Evolutionary conservation across 2,888 invertebrate species (phyloP), one percentile per base, ranked within the genome.

Genomic region (Prenolepis imparis): DNA sequence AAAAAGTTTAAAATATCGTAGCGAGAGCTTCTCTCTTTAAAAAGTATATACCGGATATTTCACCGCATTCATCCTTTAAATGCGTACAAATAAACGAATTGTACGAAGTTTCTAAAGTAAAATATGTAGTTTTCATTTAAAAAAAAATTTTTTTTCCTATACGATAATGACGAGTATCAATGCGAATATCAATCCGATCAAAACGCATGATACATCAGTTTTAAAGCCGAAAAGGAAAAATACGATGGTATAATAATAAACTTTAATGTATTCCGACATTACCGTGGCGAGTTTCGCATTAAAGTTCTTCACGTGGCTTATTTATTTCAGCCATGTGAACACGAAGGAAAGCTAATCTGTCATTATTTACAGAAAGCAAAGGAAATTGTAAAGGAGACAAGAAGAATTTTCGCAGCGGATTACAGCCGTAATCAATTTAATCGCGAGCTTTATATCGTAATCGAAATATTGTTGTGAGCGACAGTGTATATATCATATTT

Each of bases 281-380:
- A 59, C 11, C 32, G 52, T 15, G 52, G 41, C 21, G 18, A 68
- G 24, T n/a, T 39, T 83, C 39, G 63, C 57, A 61, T 68, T 67
- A 82, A 81, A 44, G 61, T 61, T 68, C 44, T 74, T 57, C 44
- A 55, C 21, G 44, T 83, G 52, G 39, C 55, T 74, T 67, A 82
- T 84, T 55, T 74, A 8, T 59, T 73, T 73, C 4, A 36, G 15
- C 36, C n/a, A 55, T 41, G 36, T 28, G 39, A 52, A 75, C n/a
- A 24, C 15, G 15, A 44, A 52, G 36, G 24, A 9, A 52, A 75
- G 24, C 24, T 24, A 36, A 44, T 52, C 28, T 18, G 3, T 32
- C 5, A n/a, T 5, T 41, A 41, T 15, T 28, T 44, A 24, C 8
- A 39, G 24, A 9, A 6, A 2, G 24, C 11, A n/a, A 21, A 21